phyloP scores from a whole-genome alignment of 2,888 invertebrate species.

The Hydraecia micacea region DNA sequence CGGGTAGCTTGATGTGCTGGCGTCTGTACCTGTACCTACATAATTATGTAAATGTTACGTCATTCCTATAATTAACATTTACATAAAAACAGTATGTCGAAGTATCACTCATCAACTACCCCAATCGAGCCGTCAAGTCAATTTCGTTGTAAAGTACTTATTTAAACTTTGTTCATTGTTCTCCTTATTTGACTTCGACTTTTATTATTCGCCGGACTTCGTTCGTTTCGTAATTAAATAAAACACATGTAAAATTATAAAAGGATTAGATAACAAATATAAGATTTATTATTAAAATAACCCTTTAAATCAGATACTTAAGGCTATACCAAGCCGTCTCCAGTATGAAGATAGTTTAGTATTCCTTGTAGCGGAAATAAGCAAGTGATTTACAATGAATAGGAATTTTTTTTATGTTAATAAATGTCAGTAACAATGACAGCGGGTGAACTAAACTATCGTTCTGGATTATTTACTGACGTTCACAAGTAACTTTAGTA shows the following conservation, averaged over 20 bases:
- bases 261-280: not conserved
- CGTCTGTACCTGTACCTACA: not conserved
- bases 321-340: not conserved
- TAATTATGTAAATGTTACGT: not conserved
- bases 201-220: not conserved
- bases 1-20: too few relatives aligned
- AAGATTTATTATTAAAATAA: not conserved
- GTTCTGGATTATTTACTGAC: conserved; percentile 17
- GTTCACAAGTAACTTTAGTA: not conserved
- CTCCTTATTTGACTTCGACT: not conserved
- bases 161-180: not conserved
- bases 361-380: conserved; percentile 24
- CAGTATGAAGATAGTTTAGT: not conserved
- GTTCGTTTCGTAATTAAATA: not conserved
- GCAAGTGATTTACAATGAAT: conserved; percentile 39
- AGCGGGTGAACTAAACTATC: conserved; percentile 6
- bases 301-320: not conserved
- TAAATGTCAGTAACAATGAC: conserved; percentile 38
- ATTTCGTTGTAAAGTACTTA: not conserved
- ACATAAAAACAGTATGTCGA: not conserved
- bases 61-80: not conserved
- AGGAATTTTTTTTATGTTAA: conserved; percentile 35
- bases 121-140: not conserved
- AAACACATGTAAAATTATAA: not conserved
- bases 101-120: not conserved